phyloP scores from a whole-genome alignment of 2,888 invertebrate genomes.

The Bombylius major region DNA sequence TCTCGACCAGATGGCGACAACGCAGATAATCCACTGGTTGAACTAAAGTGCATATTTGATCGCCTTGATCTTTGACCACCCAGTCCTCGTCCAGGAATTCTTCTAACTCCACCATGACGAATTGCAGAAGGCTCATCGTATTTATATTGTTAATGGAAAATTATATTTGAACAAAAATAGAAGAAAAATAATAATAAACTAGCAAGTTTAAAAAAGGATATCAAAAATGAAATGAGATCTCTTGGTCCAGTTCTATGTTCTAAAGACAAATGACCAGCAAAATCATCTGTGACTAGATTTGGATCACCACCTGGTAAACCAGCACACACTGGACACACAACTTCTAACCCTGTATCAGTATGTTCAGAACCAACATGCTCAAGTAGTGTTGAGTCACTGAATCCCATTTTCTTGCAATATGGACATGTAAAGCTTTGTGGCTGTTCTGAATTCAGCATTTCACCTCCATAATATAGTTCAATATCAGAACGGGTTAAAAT shows the following conservation, averaged over 20 bases:
- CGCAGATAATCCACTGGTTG: conserved; percentile 72
- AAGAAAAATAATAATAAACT: not conserved
- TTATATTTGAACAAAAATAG: not conserved
- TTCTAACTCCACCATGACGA: conserved; percentile 58
- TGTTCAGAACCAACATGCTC: conserved; percentile 87
- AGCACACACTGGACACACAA: conserved; percentile 97
- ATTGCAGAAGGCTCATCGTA: conserved; percentile 81
- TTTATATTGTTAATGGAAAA: conserved; percentile 17
- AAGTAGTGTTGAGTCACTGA: conserved; percentile 81
- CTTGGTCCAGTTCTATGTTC: conserved; percentile 84
- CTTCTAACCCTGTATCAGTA: conserved; percentile 82
- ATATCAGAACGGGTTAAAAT: conserved; percentile 93
- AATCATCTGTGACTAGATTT: conserved; percentile 95
- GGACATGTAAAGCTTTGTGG: conserved; percentile 97
- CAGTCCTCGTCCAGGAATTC: conserved; percentile 69
- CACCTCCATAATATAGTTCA: conserved; percentile 93
- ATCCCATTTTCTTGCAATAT: conserved; percentile 93
- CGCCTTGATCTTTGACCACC: conserved; percentile 65
- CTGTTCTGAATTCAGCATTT: conserved; percentile 79
- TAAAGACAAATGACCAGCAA: conserved; percentile 87
- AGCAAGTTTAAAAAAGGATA: conserved; percentile 46
- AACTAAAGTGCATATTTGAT: conserved; percentile 92
- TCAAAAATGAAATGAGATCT: conserved; percentile 83
- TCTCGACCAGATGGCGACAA: conserved; percentile 79
- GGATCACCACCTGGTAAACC: conserved; percentile 94